Conservation (phyloP, 2,888 invertebrate genomes). For the Ormyrus pomaceus region DNA sequence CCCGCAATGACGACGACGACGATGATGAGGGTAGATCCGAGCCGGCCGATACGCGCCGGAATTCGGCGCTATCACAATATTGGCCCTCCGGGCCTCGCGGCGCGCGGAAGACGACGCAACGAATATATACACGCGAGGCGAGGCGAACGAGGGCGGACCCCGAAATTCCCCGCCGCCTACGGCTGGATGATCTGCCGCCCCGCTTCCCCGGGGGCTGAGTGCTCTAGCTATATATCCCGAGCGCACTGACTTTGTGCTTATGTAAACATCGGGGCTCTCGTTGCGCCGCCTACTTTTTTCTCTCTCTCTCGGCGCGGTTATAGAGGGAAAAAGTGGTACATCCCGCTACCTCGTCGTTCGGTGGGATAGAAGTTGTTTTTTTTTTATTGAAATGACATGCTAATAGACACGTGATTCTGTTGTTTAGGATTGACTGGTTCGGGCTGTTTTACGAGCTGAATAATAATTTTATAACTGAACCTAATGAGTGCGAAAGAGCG, state of each 20-base stretch:
- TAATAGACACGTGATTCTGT: no score
- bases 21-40: slow-evolving; percentile 34
- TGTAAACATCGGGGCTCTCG: slow-evolving; percentile 17
- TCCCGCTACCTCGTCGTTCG: no score
- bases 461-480: no score
- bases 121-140: neutral
- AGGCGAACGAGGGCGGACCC: neutral
- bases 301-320: no score
- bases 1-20: neutral
- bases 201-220: no score
- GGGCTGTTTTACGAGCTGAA: neutral
- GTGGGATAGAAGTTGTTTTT: no score
- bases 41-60: slow-evolving; percentile 17
- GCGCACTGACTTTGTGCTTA: slow-evolving; percentile 11
- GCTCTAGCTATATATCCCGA: neutral
- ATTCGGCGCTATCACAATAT: slow-evolving; percentile 38
- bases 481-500: no score
- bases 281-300: neutral
- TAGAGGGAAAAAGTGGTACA: no score
- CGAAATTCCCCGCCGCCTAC: slow-evolving; percentile 16
- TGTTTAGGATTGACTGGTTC: no score
- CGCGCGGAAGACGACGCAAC: neutral
- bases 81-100: neutral
- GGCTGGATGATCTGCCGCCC: neutral
- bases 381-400: no score